These are phyloP conservation scores for Synanceia verrucosa DNA, from an alignment of 2,797 vertebrate species.

Conservation along the genomic window DNA sequence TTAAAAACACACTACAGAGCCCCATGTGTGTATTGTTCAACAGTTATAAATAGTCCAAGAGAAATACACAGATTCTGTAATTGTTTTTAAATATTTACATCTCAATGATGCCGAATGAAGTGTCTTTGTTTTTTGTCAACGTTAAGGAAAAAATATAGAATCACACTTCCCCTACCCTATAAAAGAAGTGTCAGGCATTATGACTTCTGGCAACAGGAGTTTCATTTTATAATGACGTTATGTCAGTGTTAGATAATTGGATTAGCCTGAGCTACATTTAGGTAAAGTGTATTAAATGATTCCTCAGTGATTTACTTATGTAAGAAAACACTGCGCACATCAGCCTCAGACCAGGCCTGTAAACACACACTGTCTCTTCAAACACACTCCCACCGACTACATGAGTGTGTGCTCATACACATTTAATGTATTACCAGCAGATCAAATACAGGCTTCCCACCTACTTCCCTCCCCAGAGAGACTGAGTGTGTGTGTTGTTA, in stretches of 20 bases:
- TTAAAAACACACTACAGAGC: background rate
- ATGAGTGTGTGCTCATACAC: slow-evolving; percentile 45
- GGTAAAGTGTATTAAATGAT: slow-evolving; percentile 46
- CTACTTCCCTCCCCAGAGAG: slow-evolving; percentile 65
- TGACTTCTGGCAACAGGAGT: slow-evolving; percentile 18
- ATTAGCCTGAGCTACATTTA: slow-evolving; percentile 38
- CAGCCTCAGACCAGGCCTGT: background rate
- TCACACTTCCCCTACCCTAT: background rate
- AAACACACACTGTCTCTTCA: slow-evolving; percentile 24
- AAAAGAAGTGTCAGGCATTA: background rate
- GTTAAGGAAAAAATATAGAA: background rate
- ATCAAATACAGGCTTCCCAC: slow-evolving; percentile 69
- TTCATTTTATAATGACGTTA: slow-evolving; percentile 38
- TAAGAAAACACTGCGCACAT: slow-evolving; percentile 23
- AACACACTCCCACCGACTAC: background rate
- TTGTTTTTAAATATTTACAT: background rate
- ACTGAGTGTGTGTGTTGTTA: slow-evolving; percentile 66
- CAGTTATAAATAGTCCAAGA: background rate
- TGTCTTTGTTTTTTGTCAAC: background rate
- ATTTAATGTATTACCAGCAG: slow-evolving; percentile 69
- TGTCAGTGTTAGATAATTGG: slow-evolving; percentile 31
- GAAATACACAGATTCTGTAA: background rate
- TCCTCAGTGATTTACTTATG: slow-evolving; percentile 30
- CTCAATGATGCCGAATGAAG: background rate
- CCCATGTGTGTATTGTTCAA: background rate